phyloP scores from a whole-genome alignment of 2,888 invertebrate genomes.

The Ichneumoninae sp. region DNA sequence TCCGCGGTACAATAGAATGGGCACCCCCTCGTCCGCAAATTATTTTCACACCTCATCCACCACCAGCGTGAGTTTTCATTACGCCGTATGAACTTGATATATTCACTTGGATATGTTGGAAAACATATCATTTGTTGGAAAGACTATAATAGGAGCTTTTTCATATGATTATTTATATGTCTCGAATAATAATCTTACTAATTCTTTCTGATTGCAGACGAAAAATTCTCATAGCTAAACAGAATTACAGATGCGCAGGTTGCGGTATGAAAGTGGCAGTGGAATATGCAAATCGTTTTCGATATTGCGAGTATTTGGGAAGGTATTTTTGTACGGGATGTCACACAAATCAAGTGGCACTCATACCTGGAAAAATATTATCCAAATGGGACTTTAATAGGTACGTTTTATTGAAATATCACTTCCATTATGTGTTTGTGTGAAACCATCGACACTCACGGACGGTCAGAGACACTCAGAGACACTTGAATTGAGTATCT shows the following conservation, averaged over 20 bases:
- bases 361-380: constrained; percentile 89
- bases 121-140: neutral
- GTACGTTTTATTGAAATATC: constrained; percentile 77
- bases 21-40: constrained; percentile 94
- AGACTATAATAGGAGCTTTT: neutral
- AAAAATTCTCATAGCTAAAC: constrained; percentile 88
- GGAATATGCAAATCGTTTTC: constrained; percentile 90
- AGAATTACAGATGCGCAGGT: constrained; percentile 93
- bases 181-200: neutral
- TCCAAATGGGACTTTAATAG: constrained; percentile 88
- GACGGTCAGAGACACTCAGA: too few species aligned
- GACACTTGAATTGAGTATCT: neutral
- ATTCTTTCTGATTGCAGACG: constrained; percentile 85
- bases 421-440: constrained; percentile 32
- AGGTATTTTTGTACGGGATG: constrained; percentile 95
- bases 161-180: neutral
- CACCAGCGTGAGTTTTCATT: constrained; percentile 87
- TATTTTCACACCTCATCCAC: constrained; percentile 91
- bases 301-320: constrained; percentile 93
- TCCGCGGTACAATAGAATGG: constrained; percentile 92
- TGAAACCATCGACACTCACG: neutral
- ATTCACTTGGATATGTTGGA: neutral
- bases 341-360: constrained; percentile 90
- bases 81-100: neutral
- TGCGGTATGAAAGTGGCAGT: constrained; percentile 92